Evolutionary conservation across 2,888 invertebrate genomes (phyloP).

Genomic region (Electrophaes corylata): DNA sequence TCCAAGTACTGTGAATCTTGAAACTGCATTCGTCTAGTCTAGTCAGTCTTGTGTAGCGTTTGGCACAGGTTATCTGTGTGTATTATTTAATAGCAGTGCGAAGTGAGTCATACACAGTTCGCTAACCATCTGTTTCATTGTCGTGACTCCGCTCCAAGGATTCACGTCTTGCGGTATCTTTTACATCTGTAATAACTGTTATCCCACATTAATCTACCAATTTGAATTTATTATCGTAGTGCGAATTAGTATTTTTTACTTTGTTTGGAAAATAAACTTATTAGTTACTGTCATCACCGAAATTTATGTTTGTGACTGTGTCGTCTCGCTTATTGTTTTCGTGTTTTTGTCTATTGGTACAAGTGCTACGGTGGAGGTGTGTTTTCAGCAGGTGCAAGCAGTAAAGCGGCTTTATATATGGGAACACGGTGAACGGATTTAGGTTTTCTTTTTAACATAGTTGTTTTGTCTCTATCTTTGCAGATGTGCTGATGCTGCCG

Average conservation of each 20-base stretch:
- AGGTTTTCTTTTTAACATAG: constrained; percentile 61
- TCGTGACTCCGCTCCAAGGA: constrained; percentile 50
- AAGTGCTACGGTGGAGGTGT: constrained; percentile 59
- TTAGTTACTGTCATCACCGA: constrained; percentile 17
- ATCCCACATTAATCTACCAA: constrained; percentile 19
- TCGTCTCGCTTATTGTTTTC: constrained; percentile 41
- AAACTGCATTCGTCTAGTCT: constrained; percentile 17
- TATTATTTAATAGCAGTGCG: constrained; percentile 41
- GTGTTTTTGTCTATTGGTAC: constrained; percentile 55
- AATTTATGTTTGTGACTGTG: constrained; percentile 37
- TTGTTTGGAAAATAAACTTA: background rate
- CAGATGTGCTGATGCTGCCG: constrained; percentile 65
- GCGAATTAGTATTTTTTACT: constrained; percentile 13
- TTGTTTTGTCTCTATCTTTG: constrained; percentile 78
- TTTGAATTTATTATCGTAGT: constrained; percentile 25
- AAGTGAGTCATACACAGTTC: constrained; percentile 60
- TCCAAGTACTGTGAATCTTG: constrained; percentile 26
- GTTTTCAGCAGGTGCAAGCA: constrained; percentile 58
- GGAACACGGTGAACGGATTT: constrained; percentile 64
- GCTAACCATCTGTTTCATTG: constrained; percentile 66
- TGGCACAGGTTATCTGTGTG: constrained; percentile 41
- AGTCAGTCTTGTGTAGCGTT: constrained; percentile 27
- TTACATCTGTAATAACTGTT: constrained; percentile 25
- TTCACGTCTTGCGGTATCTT: constrained; percentile 36
- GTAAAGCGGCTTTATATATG: constrained; percentile 44